phyloP scores from a whole-genome alignment of 2,888 invertebrate genomes.

The Boloria selene region DNA sequence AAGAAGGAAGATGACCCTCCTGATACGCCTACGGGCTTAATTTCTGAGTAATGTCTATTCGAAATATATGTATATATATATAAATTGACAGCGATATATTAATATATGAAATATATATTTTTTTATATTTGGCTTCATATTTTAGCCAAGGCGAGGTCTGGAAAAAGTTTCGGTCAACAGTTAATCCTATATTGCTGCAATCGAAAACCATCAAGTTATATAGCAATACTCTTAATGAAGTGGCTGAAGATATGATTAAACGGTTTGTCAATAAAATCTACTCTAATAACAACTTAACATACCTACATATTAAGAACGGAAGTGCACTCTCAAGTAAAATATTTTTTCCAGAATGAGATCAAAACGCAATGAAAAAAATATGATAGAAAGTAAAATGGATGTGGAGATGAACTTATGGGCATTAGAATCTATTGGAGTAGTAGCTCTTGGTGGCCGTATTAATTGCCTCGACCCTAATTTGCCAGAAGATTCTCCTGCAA shows the following conservation, averaged over 20 bases:
- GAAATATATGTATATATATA: background rate
- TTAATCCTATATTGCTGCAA: constrained; percentile 89
- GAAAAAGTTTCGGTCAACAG: constrained; percentile 88
- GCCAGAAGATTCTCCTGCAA: constrained; percentile 55
- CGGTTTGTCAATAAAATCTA: constrained; percentile 63
- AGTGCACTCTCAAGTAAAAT: too few relatives aligned
- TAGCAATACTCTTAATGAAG: constrained; percentile 83
- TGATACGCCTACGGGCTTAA: constrained; percentile 45
- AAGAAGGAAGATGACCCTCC: constrained; percentile 43
- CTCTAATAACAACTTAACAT: background rate
- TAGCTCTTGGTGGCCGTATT: constrained; percentile 62
- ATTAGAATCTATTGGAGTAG: constrained; percentile 77
- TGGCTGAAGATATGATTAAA: constrained; percentile 85
- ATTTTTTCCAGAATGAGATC: constrained; percentile 71
- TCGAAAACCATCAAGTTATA: constrained; percentile 87
- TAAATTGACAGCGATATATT: background rate
- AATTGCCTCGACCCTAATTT: constrained; percentile 58
- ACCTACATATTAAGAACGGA: background rate
- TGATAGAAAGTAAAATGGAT: constrained; percentile 79
- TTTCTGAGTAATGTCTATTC: constrained; percentile 48
- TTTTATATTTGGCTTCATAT: constrained; percentile 9
- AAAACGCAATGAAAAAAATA: constrained; percentile 74
- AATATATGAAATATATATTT: too few relatives aligned
- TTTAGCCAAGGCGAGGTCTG: constrained; percentile 89
- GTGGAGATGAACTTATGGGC: constrained; percentile 84